phyloP scores from a whole-genome alignment of 2,888 invertebrate species.

The Microctonus aethiopoides region DNA sequence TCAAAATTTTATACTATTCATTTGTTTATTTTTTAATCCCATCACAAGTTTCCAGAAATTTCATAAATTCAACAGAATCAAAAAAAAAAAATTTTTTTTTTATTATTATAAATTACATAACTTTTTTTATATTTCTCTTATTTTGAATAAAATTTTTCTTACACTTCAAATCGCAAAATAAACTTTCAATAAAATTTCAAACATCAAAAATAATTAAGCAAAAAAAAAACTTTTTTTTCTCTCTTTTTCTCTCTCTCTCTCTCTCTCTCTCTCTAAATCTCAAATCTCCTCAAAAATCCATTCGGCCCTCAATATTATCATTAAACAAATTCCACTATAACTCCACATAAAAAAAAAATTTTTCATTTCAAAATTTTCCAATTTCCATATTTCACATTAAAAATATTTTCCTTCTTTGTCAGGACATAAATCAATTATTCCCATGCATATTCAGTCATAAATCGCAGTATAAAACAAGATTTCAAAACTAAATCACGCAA shows the following conservation, averaged over 20 bases:
- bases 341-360: neutral
- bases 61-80: too few species aligned
- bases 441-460: constrained; percentile 18
- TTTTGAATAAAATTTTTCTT: too few species aligned
- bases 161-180: too few species aligned
- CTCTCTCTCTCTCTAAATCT: neutral
- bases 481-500: neutral
- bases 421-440: neutral
- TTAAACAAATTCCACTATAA: neutral
- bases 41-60: too few species aligned
- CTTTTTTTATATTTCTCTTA: too few species aligned
- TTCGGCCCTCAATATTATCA: neutral
- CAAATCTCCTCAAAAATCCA: too few species aligned
- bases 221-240: too few species aligned
- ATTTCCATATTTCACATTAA: neutral
- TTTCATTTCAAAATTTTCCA: neutral
- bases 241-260: neutral
- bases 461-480: constrained; percentile 10
- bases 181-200: too few species aligned
- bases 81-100: too few species aligned
- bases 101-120: too few species aligned
- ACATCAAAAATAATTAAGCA: constrained; percentile 43
- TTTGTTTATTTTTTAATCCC: too few species aligned
- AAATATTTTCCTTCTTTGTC: neutral
- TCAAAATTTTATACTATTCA: too few species aligned